These are phyloP conservation scores for Lepidurus apus DNA, from an alignment of 1,140 invertebrate genomes.

Conservation along the genomic window DNA sequence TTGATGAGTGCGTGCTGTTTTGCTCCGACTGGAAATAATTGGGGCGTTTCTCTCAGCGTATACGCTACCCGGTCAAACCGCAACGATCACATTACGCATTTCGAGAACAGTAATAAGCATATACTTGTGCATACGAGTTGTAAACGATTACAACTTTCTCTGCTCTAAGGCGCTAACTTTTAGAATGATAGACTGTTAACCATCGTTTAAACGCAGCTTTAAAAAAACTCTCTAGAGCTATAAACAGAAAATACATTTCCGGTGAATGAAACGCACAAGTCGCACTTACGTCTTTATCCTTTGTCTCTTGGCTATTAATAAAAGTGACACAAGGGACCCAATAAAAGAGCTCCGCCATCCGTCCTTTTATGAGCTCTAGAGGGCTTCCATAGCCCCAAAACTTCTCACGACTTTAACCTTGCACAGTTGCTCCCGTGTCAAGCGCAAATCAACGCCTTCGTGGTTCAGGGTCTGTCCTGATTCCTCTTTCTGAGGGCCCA, in stretches of 20 bases:
- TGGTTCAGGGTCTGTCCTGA: not conserved
- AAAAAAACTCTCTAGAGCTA: not conserved
- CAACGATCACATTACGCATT: slow-evolving; percentile 14
- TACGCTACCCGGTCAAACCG: not conserved
- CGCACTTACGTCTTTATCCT: not conserved
- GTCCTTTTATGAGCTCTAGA: not conserved
- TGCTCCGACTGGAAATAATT: not conserved
- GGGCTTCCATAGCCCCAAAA: not conserved
- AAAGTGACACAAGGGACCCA: not conserved
- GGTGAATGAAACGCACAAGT: not conserved
- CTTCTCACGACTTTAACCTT: slow-evolving; percentile 10
- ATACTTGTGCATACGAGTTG: not conserved
- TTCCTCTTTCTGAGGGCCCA: not conserved
- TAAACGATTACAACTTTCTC: not conserved
- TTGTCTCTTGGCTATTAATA: not conserved
- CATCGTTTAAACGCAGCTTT: not conserved
- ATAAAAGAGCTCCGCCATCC: too few species aligned
- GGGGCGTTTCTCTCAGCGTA: not conserved
- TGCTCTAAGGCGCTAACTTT: slow-evolving; percentile 1
- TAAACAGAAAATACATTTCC: not conserved
- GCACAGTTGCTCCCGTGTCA: not conserved
- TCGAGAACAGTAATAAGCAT: not conserved
- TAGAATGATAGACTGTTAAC: not conserved
- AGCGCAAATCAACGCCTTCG: not conserved
- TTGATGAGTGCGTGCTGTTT: not conserved